phyloP scores from a whole-genome alignment of 2,888 invertebrate genomes.

The Spisula solida region DNA sequence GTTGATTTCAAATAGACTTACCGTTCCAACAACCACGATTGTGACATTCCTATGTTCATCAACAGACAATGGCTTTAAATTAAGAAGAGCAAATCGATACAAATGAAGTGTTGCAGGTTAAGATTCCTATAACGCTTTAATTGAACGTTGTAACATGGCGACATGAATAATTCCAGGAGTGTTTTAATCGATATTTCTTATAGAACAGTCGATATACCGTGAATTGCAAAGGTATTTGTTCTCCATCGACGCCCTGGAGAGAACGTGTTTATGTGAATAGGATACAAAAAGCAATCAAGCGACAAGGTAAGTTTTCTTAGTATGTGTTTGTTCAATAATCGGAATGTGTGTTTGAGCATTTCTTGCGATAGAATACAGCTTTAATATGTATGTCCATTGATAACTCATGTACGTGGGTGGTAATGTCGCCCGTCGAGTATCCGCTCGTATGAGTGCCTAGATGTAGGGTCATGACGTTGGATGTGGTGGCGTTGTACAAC shows the following conservation, averaged over 20 bases:
- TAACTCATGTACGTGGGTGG: no score
- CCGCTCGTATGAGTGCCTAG: no score
- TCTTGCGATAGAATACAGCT: no score
- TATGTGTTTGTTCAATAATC: no score
- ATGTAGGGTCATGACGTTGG: no score
- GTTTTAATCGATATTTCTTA: conserved; percentile 9
- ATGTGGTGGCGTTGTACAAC: no score
- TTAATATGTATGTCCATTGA: no score
- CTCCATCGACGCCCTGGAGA: background rate
- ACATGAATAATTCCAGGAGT: conserved; percentile 7
- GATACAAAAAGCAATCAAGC: background rate
- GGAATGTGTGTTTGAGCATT: no score
- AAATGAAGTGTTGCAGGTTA: conserved; percentile 19
- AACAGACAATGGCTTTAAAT: background rate
- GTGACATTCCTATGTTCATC: background rate
- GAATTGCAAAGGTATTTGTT: conserved; percentile 24
- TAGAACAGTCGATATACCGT: background rate
- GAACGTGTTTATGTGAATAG: conserved; percentile 16
- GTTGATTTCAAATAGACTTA: no score
- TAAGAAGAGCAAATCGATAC: background rate
- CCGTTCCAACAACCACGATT: background rate
- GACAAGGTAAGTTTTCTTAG: background rate
- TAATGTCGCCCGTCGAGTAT: no score
- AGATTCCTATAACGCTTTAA: conserved; percentile 10
- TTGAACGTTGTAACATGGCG: background rate